These are phyloP conservation scores for Cacatua alba DNA, from an alignment of 2,113 vertebrate genomes.

Conservation along the genomic window DNA sequence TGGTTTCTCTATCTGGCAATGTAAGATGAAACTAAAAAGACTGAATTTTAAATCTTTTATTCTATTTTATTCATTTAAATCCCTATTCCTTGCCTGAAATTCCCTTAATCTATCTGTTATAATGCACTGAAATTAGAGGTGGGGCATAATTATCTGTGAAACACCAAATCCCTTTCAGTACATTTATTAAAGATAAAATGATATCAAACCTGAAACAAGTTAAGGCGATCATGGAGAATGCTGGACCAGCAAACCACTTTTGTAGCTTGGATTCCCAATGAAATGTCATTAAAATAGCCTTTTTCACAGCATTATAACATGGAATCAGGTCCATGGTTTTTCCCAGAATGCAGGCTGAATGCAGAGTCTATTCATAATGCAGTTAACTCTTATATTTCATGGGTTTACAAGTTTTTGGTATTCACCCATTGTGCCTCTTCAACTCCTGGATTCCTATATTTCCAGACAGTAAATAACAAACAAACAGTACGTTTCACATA, in stretches of 20 bases:
- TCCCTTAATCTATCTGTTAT: not conserved
- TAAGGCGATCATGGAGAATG: not conserved
- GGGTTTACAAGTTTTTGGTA: not conserved
- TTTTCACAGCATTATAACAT: not conserved
- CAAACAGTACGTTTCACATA: not conserved
- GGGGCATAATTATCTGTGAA: conserved; percentile 31
- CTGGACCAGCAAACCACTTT: not conserved
- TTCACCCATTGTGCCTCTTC: not conserved
- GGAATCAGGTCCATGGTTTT: not conserved
- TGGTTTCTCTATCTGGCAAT: conserved; percentile 19
- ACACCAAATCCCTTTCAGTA: conserved; percentile 13
- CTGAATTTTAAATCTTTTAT: conserved; percentile 49
- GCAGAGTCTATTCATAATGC: not conserved
- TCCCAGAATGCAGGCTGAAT: not conserved
- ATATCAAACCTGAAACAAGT: conserved; percentile 8
- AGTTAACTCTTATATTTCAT: not conserved
- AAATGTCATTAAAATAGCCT: not conserved
- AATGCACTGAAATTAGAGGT: conserved; percentile 36
- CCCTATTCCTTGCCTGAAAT: conserved; percentile 36
- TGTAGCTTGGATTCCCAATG: conserved; percentile 9
- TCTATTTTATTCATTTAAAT: conserved; percentile 56
- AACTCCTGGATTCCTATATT: not conserved
- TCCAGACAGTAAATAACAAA: not conserved
- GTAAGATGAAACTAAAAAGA: conserved; percentile 39
- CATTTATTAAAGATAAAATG: conserved; percentile 43